Base-by-base conservation (phyloP, 2,888 invertebrate species). In the Nudaria mundana region DNA sequence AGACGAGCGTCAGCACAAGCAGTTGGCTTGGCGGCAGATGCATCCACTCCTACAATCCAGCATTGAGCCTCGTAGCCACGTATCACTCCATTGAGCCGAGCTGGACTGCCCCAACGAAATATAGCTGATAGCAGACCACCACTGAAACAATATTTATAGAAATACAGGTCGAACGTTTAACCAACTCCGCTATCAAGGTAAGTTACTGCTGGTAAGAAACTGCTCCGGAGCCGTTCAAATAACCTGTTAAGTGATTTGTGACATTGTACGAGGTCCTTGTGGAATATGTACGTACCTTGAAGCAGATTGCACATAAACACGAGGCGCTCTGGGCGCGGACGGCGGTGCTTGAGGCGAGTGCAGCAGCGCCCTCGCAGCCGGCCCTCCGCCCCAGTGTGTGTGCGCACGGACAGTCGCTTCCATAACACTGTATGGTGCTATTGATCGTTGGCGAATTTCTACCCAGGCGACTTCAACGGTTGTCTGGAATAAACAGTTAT, bases 311-410 rank as follows among this genome's bases (percentile, higher is more conserved):
- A 96, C 91, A 69, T 94, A 98, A 4, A 94, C 91, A 28, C 97
- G 86, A 0, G 95, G 91, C 1, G 37, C 92, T 16, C 90, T 84
- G 0, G 97, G 97, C 14, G 92, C 92, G 1, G 93, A 91, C 0
- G 97, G 97, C 13, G 92, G 92, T 6, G 95, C 94, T 46, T 95
- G 92, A 0, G 97, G 97, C 0, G 97, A 95, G 61, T 91, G 91
- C 0, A 95, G 69, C n/a, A 84, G 81, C 0, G 91, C 90, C 0
- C 91, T 85, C 0, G 92, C 91, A 11, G 91, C 90, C 1, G 90
- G 82, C 0, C 95, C 93, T 2, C 93, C 91, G 10, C 94, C 95
- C 97, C 97, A 97, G 60, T 93, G 93, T 0, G 97, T 96, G 69
- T 93, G 94, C 1, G 97, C 94, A 22, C 94, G 92, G 3, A 98